These are phyloP conservation scores for Oreonectes daqikongensis DNA, from an alignment of 2,797 vertebrate genomes.

Conservation along the genomic window DNA sequence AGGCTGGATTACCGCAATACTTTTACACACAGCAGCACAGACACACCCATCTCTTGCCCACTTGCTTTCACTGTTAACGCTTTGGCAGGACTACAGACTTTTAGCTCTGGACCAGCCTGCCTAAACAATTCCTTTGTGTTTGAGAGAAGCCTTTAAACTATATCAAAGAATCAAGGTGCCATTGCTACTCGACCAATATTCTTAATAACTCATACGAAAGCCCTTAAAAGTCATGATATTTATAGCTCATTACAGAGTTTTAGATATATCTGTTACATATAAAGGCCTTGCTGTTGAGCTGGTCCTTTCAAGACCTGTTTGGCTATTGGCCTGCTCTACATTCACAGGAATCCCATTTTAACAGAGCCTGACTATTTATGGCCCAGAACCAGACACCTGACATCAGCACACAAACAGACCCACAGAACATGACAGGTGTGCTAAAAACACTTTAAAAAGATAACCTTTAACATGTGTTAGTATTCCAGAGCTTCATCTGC, in stretches of 20 bases:
- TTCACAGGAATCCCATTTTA: conserved; percentile 20
- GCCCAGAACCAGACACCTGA: neutral
- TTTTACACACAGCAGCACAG: conserved; percentile 2
- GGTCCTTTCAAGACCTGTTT: neutral
- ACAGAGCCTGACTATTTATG: conserved; percentile 23
- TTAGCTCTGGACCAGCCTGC: neutral
- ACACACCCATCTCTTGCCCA: conserved; percentile 18
- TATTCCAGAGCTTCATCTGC: neutral
- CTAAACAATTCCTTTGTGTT: conserved; percentile 9
- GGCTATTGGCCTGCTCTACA: conserved; percentile 33
- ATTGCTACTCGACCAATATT: conserved; percentile 36
- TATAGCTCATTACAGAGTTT: conserved; percentile 15
- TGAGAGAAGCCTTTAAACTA: neutral
- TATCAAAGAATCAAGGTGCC: neutral
- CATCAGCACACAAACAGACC: neutral
- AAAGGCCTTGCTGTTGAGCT: conserved; percentile 18
- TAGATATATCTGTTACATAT: conserved; percentile 10
- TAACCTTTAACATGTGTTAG: too few species aligned
- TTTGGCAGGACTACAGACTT: conserved; percentile 16
- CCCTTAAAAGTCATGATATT: conserved; percentile 13
- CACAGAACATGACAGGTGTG: neutral
- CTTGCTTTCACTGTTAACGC: neutral
- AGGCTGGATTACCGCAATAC: conserved; percentile 15
- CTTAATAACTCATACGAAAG: conserved; percentile 25
- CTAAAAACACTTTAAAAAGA: too few species aligned